Evolutionary conservation across 1,140 invertebrate genomes (phyloP).

Genomic region (Atta texana): DNA sequence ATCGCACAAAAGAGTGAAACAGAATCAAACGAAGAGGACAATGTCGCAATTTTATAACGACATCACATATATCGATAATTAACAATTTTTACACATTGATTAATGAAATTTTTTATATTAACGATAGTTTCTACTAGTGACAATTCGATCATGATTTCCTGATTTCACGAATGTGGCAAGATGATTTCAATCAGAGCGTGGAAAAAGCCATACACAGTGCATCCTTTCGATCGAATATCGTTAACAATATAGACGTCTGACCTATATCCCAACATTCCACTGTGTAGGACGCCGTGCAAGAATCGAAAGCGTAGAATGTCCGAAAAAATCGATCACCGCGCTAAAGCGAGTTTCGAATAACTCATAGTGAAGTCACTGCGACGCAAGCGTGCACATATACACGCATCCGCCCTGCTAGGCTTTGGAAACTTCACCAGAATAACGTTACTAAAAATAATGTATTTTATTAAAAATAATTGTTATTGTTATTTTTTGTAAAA

Average conservation of each 20-base stretch:
- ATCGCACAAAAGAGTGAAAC: background rate
- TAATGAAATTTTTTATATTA: background rate
- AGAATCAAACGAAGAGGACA: background rate
- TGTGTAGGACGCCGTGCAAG: background rate
- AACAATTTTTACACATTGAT: background rate
- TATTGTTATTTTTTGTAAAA: too few species aligned
- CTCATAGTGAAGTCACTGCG: conserved; percentile 7
- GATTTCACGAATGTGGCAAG: background rate
- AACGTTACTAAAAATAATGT: too few species aligned
- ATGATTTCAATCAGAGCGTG: conserved; percentile 10
- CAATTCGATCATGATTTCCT: background rate
- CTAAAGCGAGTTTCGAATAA: conserved; percentile 12
- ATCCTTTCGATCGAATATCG: conserved; percentile 33
- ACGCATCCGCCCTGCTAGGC: background rate
- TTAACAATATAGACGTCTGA: conserved; percentile 38
- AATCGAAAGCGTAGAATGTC: conserved; percentile 51
- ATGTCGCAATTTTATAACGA: background rate
- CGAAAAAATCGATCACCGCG: conserved; percentile 52
- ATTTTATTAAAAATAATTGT: too few species aligned
- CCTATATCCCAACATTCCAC: conserved; percentile 42
- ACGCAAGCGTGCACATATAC: conserved; percentile 33
- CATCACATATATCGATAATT: background rate
- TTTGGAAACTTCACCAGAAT: too few species aligned
- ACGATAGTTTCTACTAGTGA: background rate
- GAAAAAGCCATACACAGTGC: conserved; percentile 4